A percentile compares a stretch with the other conserved stretches of the same genome.
Conservation (phyloP, 2,797 vertebrate genomes). For the Distichodus sexfasciatus region DNA sequence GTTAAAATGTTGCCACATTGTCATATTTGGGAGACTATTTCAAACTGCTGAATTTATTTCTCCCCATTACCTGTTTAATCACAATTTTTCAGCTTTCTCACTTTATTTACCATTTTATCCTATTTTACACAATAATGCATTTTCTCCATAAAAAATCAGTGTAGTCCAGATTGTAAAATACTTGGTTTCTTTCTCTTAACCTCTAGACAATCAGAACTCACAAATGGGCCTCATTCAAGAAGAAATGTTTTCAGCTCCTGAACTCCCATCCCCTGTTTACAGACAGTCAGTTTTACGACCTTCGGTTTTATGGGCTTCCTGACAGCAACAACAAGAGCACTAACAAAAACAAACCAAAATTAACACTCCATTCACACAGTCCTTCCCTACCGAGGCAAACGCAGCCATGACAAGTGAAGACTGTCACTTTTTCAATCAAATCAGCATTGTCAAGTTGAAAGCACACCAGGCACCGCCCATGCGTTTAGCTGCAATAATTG, state of each 20-base stretch:
- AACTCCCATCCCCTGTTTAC: not conserved
- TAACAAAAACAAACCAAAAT: constrained; percentile 2
- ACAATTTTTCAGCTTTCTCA: too few relatives aligned
- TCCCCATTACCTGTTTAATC: too few relatives aligned
- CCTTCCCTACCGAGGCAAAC: not conserved
- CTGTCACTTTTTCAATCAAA: constrained; percentile 23
- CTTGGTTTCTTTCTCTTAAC: not conserved
- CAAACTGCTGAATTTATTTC: too few relatives aligned
- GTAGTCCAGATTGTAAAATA: too few relatives aligned
- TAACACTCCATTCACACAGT: not conserved
- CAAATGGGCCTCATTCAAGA: too few relatives aligned
- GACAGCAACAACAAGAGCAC: not conserved
- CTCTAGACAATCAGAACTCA: too few relatives aligned
- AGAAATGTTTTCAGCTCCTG: not conserved
- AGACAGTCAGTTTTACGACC: not conserved
- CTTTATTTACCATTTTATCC: too few relatives aligned
- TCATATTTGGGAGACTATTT: too few relatives aligned
- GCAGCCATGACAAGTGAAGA: not conserved
- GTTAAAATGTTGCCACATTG: too few relatives aligned
- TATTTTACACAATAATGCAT: too few relatives aligned
- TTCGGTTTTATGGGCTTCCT: not conserved
- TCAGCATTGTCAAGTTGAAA: constrained; percentile 7
- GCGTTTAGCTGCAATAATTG: constrained; percentile 30
- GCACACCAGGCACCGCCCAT: constrained; percentile 13
- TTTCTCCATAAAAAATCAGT: too few relatives aligned